Evolutionary conservation across 2,797 vertebrate genomes (phyloP), one percentile per base, ranked within the genome.

Genomic region (Cyprinodon diabolis): DNA sequence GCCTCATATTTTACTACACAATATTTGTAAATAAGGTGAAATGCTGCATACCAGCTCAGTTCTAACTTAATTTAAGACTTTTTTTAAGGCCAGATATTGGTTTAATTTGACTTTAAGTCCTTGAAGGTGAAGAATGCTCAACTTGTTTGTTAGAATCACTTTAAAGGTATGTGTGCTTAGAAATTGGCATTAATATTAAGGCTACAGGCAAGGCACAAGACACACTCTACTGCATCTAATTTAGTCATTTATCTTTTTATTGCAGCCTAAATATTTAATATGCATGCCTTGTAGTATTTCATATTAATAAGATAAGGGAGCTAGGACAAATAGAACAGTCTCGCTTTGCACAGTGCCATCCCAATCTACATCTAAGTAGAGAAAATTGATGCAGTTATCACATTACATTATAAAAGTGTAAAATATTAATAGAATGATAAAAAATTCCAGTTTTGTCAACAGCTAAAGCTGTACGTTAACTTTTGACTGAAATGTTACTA

Each of bases 371-470:
- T 30, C 37, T 54, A n/a, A n/a, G 23, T 9, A 5, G 68, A 43
- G 47, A 37, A 60, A 62, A 25, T 45, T 65, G 51, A 21, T 14
- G 58, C 49, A 4, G n/a, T 17, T 6, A 23, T 47, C 15, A 67
- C 65, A 66, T 47, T 15, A 68, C 8, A 77, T 71, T 45, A 14
- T 68, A 52, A 58, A 73, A 35, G 43, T 43, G 5, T 69, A 57
- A 15, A 60, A 72, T 70, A 37, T 21, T 8, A 35, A 75, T n/a
- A 23, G 69, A 67, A 37, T 11, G 14, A 51, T 54, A 13, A 25
- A 65, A 52, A 51, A 7, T 21, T 55, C 25, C 43, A 7, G 47
- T 47, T 1, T 2, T 45, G 45, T 11, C 51, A 71, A 51, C 8
- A 47, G n/a, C 19, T 2, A 2, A 65, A 23, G 60, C 17, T 21